phyloP scores from a whole-genome alignment of 2,888 invertebrate genomes.

The Melitaea athalia region DNA sequence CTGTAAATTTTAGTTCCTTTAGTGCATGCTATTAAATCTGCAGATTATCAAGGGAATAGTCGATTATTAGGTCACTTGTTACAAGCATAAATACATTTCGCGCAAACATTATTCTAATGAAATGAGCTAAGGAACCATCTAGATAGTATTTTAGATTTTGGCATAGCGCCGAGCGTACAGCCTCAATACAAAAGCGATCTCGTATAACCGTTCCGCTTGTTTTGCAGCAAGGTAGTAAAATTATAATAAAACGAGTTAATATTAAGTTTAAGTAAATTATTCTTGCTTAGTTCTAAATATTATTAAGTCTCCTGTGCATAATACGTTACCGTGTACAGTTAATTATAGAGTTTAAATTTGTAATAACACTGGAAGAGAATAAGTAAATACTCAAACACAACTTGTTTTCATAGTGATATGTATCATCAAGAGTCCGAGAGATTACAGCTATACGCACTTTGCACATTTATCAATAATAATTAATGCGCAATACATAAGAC shows the following conservation, averaged over 20 bases:
- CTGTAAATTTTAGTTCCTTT: background rate
- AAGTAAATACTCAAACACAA: too few relatives aligned
- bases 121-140: constrained; percentile 32
- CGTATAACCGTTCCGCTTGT: constrained; percentile 20
- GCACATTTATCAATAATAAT: too few relatives aligned
- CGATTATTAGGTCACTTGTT: constrained; percentile 1
- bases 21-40: background rate
- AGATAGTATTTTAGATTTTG: constrained; percentile 35
- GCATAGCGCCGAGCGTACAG: constrained; percentile 34
- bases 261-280: background rate
- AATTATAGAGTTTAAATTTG: too few relatives aligned
- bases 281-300: background rate
- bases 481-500: too few relatives aligned
- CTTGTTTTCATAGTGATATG: too few relatives aligned
- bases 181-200: constrained; percentile 16
- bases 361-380: too few relatives aligned
- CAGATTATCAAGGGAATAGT: background rate
- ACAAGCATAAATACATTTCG: constrained; percentile 1
- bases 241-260: constrained; percentile 1
- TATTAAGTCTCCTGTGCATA: background rate
- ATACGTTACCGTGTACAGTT: too few relatives aligned
- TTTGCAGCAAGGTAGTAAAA: constrained; percentile 13
- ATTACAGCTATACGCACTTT: too few relatives aligned
- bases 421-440: too few relatives aligned
- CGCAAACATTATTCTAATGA: constrained; percentile 36